Percentiles rank a stretch among this genome's conserved stretches.
Conservation (phyloP, 2,888 invertebrate species). For the Acronicta leporina region DNA sequence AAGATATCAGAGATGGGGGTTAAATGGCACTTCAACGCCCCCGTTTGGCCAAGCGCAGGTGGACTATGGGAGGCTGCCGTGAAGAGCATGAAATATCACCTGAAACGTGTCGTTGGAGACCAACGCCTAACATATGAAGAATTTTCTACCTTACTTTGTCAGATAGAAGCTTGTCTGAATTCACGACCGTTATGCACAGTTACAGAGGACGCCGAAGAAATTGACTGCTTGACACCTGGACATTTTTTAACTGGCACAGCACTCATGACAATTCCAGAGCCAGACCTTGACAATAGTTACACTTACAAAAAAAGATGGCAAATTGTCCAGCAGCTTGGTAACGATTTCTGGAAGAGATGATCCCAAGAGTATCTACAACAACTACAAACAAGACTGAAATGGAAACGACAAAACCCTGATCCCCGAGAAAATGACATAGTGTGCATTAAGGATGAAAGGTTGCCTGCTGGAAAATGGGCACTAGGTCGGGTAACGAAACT, state of each 20-base stretch:
- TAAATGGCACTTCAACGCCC: not conserved
- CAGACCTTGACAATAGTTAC: not conserved
- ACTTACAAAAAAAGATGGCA: conserved; percentile 51
- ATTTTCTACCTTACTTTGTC: conserved; percentile 1
- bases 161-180: conserved; percentile 5
- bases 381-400: too few species aligned
- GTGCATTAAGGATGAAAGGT: not conserved
- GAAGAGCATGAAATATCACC: conserved; percentile 1
- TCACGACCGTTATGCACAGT: conserved; percentile 1
- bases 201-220: not conserved
- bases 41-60: not conserved
- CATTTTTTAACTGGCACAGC: conserved; percentile 3
- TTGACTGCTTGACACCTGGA: conserved; percentile 1
- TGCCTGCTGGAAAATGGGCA: too few species aligned
- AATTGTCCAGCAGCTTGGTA: too few species aligned
- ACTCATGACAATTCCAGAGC: not conserved
- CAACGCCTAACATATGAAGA: conserved; percentile 2
- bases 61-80: conserved; percentile 5
- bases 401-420: too few species aligned
- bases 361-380: too few species aligned
- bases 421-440: too few species aligned
- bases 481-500: too few species aligned
- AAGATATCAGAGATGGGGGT: conserved; percentile 9
- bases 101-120: not conserved
- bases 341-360: too few species aligned